phyloP scores from a whole-genome alignment of 2,797 vertebrate species.

The Tokudaia muenninki region DNA sequence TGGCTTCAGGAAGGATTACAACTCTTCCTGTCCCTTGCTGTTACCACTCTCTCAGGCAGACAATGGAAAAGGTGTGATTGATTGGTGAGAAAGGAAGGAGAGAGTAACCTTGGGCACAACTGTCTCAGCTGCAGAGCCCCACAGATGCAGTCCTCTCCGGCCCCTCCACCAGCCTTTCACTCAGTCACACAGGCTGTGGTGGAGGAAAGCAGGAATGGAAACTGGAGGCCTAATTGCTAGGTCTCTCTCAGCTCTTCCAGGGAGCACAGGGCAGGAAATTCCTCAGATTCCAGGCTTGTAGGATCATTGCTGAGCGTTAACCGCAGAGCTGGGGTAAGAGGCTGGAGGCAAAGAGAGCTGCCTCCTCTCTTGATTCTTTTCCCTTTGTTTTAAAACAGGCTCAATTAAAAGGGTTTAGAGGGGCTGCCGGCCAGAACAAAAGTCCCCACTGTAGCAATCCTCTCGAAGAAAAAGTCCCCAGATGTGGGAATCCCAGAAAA shows the following conservation, averaged over 20 bases:
- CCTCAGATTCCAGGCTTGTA: conserved; percentile 89
- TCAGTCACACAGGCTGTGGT: conserved; percentile 8
- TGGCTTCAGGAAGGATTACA: conserved; percentile 24
- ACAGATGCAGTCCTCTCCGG: background rate
- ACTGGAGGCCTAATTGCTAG: conserved; percentile 82
- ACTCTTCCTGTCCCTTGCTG: background rate
- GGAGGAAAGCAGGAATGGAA: conserved; percentile 80
- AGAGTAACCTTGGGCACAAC: background rate
- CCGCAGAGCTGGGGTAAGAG: conserved; percentile 82
- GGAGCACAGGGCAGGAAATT: conserved; percentile 90
- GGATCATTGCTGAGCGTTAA: conserved; percentile 88
- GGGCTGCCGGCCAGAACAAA: background rate
- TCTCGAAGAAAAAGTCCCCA: conserved; percentile 30
- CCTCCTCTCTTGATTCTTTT: conserved; percentile 71
- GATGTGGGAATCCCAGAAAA: conserved; percentile 57
- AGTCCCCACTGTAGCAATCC: background rate
- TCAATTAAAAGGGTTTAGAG: conserved; percentile 8
- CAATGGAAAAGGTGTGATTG: background rate
- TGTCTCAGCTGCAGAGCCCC: background rate
- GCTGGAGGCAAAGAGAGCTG: conserved; percentile 66
- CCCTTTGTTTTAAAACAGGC: conserved; percentile 68
- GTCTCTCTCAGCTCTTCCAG: conserved; percentile 84
- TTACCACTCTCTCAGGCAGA: background rate
- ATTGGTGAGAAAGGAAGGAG: background rate
- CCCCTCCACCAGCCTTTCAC: background rate